A percentile compares a stretch with the other conserved stretches of the same genome.
Conservation (phyloP, 2,888 invertebrate species). For the Carabus problematicus region DNA sequence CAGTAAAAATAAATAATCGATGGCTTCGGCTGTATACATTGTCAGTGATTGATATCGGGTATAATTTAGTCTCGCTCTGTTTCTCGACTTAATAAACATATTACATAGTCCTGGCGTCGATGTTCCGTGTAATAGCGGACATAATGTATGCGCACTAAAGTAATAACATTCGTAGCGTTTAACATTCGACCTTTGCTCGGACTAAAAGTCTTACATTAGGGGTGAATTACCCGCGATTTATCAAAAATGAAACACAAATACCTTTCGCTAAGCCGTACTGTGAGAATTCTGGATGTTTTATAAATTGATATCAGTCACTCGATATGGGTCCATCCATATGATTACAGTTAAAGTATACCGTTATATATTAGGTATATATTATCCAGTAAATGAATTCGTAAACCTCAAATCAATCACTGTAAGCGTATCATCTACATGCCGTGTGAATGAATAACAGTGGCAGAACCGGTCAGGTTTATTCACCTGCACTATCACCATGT, state of each 20-base stretch:
- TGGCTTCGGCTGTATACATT: constrained; percentile 7
- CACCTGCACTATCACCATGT: too few relatives aligned
- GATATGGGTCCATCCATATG: constrained; percentile 16
- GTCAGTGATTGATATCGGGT: constrained; percentile 37
- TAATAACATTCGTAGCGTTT: constrained; percentile 24
- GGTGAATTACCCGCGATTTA: constrained; percentile 26
- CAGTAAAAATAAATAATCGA: constrained; percentile 10
- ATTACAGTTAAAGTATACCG: constrained; percentile 2
- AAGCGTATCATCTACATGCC: background rate
- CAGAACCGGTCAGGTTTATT: background rate
- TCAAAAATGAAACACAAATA: constrained; percentile 10
- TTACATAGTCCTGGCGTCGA: constrained; percentile 22
- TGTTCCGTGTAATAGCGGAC: constrained; percentile 6
- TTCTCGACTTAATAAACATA: constrained; percentile 40
- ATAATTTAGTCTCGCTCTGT: constrained; percentile 29
- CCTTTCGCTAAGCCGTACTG: background rate
- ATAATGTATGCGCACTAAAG: constrained; percentile 27
- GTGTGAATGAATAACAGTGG: background rate
- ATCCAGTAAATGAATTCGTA: constrained; percentile 18
- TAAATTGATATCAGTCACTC: constrained; percentile 32
- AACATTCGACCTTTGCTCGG: constrained; percentile 29
- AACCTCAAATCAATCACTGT: constrained; percentile 37
- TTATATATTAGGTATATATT: constrained; percentile 25
- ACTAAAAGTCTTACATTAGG: constrained; percentile 28
- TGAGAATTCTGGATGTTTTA: background rate